Evolutionary conservation across 2,888 invertebrate species (phyloP).

Genomic region (Candidula unifasciata): DNA sequence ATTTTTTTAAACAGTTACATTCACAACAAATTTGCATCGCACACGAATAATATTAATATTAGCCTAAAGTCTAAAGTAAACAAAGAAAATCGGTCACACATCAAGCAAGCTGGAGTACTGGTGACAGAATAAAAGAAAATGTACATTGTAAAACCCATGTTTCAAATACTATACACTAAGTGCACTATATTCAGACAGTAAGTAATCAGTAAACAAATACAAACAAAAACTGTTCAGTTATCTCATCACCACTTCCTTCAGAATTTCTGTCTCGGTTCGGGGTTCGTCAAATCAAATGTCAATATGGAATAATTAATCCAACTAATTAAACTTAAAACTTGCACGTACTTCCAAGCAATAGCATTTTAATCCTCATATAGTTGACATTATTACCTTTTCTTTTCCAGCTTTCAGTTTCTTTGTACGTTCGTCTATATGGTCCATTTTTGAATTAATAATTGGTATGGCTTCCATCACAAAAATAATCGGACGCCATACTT

Average conservation of each 20-base stretch:
- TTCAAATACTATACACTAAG: no score
- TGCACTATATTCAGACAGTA: not conserved
- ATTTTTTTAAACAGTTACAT: no score
- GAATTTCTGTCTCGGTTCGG: no score
- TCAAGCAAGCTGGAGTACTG: not conserved
- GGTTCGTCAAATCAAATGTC: not conserved
- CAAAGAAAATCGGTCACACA: no score
- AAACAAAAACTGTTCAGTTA: no score
- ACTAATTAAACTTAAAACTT: not conserved
- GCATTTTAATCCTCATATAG: not conserved
- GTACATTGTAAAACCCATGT: no score
- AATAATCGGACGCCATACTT: constrained; percentile 55
- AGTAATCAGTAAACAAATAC: not conserved
- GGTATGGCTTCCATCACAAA: constrained; percentile 40
- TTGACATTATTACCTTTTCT: constrained; percentile 60
- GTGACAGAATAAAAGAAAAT: not conserved
- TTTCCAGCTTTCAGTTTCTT: constrained; percentile 69
- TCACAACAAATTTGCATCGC: no score
- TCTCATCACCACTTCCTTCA: no score
- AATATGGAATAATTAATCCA: not conserved
- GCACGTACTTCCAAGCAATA: not conserved
- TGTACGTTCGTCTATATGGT: constrained; percentile 64
- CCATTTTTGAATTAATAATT: constrained; percentile 43
- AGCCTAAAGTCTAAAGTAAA: no score
- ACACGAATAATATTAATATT: no score